Evolutionary conservation across 2,888 invertebrate species (phyloP).

Genomic region (Orthonychiurus folsomi): DNA sequence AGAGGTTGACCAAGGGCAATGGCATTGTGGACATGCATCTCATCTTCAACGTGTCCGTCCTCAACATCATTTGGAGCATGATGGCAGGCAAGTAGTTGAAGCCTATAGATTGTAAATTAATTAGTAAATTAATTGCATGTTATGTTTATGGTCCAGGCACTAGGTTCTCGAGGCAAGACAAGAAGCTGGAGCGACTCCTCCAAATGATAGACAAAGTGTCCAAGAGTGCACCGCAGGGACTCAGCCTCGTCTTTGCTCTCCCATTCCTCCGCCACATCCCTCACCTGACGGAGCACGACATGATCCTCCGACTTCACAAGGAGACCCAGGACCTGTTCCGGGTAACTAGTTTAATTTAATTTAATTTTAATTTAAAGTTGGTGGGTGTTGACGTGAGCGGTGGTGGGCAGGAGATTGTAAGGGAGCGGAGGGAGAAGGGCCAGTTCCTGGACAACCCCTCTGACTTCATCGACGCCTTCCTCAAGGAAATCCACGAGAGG

Average conservation of each 20-base stretch:
- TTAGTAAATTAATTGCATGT: no score
- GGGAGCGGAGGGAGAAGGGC: slow-evolving; percentile 16
- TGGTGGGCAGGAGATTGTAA: slow-evolving; percentile 19
- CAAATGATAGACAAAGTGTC: slow-evolving; percentile 16
- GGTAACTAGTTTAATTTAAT: slow-evolving; percentile 11
- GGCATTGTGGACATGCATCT: slow-evolving; percentile 20
- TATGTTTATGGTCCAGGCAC: slow-evolving; percentile 1
- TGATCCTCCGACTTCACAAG: slow-evolving; percentile 17
- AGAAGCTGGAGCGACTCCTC: slow-evolving; percentile 17
- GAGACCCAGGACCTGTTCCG: slow-evolving; percentile 23
- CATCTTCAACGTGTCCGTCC: slow-evolving; percentile 23
- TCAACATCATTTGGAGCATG: slow-evolving; percentile 24
- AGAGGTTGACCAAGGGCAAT: slow-evolving; percentile 3
- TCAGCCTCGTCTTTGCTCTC: slow-evolving; percentile 17
- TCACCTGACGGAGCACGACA: slow-evolving; percentile 19
- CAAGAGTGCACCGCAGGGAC: slow-evolving; percentile 19
- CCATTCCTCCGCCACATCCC: slow-evolving; percentile 23
- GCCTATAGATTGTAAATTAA: no score
- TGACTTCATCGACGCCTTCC: slow-evolving; percentile 26
- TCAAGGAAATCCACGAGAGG: slow-evolving; percentile 20
- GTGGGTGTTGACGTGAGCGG: neutral
- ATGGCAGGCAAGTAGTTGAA: slow-evolving; percentile 20
- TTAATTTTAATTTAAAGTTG: neutral
- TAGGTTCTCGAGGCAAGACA: slow-evolving; percentile 22
- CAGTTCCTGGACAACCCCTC: slow-evolving; percentile 19